Evolutionary conservation across 2,888 invertebrate genomes (phyloP).

Genomic region (Acleris emargana): DNA sequence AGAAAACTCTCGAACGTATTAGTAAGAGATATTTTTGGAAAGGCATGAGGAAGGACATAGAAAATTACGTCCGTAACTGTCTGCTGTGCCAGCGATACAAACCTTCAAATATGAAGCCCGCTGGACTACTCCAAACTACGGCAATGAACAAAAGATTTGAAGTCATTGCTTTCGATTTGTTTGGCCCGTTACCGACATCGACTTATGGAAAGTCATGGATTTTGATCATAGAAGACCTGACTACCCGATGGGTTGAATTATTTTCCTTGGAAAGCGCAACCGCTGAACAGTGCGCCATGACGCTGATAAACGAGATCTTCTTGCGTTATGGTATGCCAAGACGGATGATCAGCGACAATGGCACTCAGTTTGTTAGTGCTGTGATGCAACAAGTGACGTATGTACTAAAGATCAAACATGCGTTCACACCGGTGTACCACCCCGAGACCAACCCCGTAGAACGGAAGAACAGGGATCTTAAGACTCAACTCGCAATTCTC

Average conservation of each 20-base stretch:
- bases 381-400: too few relatives aligned
- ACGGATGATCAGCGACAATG: too few relatives aligned
- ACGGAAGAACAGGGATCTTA: too few relatives aligned
- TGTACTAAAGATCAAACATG: too few relatives aligned
- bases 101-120: slow-evolving; percentile 12
- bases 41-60: too few relatives aligned
- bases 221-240: background rate
- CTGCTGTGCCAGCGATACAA: slow-evolving; percentile 4
- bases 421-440: too few relatives aligned
- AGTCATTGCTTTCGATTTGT: slow-evolving; percentile 4
- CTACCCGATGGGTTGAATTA: slow-evolving; percentile 5
- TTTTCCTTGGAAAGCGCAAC: background rate
- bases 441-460: too few relatives aligned
- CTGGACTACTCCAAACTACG: slow-evolving; percentile 5
- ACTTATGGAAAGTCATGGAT: slow-evolving; percentile 6
- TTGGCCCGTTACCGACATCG: background rate
- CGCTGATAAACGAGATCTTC: background rate
- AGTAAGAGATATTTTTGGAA: too few relatives aligned
- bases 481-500: background rate
- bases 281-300: slow-evolving; percentile 1
- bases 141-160: background rate
- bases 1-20: too few relatives aligned
- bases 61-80: slow-evolving; percentile 1
- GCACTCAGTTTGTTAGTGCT: too few relatives aligned
- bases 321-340: too few relatives aligned